Percentiles rank a stretch among this genome's conserved stretches.
These are phyloP conservation scores for Agriopis marginaria DNA, from an alignment of 2,888 invertebrate genomes.

Conservation along the genomic window DNA sequence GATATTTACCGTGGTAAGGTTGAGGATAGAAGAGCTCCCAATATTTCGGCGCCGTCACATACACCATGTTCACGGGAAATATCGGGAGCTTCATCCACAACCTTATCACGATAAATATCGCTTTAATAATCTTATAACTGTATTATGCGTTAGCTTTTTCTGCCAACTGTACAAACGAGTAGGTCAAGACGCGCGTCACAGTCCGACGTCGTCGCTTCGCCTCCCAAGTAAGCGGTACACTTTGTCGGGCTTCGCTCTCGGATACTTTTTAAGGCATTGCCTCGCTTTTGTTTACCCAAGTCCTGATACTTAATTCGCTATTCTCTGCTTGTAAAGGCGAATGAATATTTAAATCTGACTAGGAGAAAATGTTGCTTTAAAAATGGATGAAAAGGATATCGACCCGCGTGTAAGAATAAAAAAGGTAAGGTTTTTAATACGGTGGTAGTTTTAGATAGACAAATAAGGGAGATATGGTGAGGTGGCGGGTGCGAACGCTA, in stretches of 20 bases:
- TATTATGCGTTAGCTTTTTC: background rate
- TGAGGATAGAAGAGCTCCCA: too few species aligned
- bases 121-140: background rate
- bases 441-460: background rate
- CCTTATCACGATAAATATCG: too few species aligned
- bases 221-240: constrained; percentile 47
- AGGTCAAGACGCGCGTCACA: constrained; percentile 13
- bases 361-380: constrained; percentile 13
- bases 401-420: background rate
- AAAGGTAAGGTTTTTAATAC: constrained; percentile 1
- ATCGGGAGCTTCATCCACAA: too few species aligned
- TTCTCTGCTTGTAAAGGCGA: constrained; percentile 22
- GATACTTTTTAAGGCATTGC: constrained; percentile 44
- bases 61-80: too few species aligned
- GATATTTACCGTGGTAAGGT: too few species aligned
- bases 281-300: constrained; percentile 42
- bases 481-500: too few species aligned
- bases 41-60: too few species aligned
- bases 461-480: too few species aligned
- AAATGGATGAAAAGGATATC: constrained; percentile 20
- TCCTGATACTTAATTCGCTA: constrained; percentile 26
- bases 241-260: constrained; percentile 50
- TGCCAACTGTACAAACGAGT: background rate
- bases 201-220: constrained; percentile 30
- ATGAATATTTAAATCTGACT: constrained; percentile 26